Conservation (phyloP, 2,113 vertebrate genomes). For the Sylvilagus bachmani region DNA sequence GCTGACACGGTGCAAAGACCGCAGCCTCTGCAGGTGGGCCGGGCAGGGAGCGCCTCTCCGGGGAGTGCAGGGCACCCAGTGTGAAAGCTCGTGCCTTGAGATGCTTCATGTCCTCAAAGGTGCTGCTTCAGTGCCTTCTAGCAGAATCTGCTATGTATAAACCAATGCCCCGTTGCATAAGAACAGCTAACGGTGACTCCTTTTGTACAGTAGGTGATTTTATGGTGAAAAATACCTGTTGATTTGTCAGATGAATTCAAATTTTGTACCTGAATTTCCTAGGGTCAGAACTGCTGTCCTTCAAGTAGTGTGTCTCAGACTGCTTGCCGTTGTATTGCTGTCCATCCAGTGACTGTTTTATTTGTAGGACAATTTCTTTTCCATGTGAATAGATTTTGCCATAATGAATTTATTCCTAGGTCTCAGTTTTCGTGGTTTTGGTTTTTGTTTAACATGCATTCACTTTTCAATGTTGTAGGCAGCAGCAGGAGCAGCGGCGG, state of each 20-base stretch:
- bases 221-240: not conserved
- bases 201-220: not conserved
- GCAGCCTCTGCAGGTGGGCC: not conserved
- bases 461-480: conserved; percentile 82
- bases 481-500: conserved; percentile 78
- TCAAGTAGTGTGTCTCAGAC: not conserved
- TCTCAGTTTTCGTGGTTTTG: not conserved
- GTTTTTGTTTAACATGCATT: conserved; percentile 47
- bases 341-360: conserved; percentile 4
- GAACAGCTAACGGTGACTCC: not conserved
- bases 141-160: not conserved
- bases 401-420: not conserved
- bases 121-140: conserved; percentile 14
- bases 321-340: not conserved
- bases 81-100: not conserved
- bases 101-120: conserved; percentile 14
- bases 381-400: not conserved
- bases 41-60: not conserved
- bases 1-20: not conserved
- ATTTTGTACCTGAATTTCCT: conserved; percentile 37
- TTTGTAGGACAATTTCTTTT: conserved; percentile 14
- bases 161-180: not conserved
- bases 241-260: conserved; percentile 15
- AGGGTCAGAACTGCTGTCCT: not conserved
- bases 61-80: not conserved